A percentile compares a stretch with the other conserved stretches of the same genome.
Conservation (phyloP, 2,888 invertebrate species). For the Pristionchus japonicus region DNA sequence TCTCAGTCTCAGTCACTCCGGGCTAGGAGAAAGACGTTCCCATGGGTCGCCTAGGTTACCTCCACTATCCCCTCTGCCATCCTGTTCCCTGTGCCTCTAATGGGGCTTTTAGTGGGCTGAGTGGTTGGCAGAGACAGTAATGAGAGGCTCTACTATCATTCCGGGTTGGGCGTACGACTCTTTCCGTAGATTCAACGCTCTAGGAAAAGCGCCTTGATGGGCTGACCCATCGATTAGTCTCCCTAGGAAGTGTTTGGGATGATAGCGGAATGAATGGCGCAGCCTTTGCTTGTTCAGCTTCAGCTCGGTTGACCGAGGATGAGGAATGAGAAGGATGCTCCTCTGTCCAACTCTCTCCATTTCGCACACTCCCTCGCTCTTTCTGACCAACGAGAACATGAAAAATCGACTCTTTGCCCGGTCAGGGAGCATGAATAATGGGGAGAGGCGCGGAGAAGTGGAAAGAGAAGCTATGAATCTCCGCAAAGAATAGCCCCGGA, state of each 20-base stretch:
- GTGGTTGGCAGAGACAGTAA: neutral
- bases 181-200: too few species aligned
- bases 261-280: too few species aligned
- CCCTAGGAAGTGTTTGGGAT: too few species aligned
- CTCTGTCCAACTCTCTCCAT: too few species aligned
- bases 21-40: neutral
- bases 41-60: neutral
- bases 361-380: too few species aligned
- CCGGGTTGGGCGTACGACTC: too few species aligned
- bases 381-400: neutral
- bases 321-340: constrained; percentile 11
- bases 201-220: too few species aligned
- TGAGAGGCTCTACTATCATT: too few species aligned
- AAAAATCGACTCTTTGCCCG: too few species aligned
- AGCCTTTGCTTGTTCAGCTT: too few species aligned
- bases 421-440: neutral
- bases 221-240: too few species aligned
- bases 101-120: neutral
- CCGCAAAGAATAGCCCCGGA: constrained; percentile 20
- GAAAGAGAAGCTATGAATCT: constrained; percentile 12
- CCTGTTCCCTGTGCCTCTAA: neutral
- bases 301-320: neutral
- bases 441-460: neutral
- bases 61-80: neutral
- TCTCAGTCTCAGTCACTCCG: neutral